These are phyloP conservation scores for Ctenodactylus gundi DNA, from an alignment of 2,113 vertebrate genomes.

Conservation along the genomic window DNA sequence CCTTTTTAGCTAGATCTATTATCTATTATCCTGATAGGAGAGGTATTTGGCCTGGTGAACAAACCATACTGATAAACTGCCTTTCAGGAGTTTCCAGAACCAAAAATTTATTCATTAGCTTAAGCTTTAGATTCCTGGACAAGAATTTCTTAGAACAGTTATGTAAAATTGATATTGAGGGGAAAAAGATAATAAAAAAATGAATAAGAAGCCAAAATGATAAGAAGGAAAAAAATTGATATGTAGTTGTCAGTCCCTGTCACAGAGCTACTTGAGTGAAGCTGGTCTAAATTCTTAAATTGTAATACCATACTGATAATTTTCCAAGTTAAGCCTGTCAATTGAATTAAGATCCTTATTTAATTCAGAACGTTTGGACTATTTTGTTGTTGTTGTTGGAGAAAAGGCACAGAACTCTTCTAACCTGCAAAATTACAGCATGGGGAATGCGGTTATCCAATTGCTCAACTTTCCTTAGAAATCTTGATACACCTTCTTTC, in stretches of 20 bases:
- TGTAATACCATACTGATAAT: not conserved
- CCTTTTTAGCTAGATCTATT: not conserved
- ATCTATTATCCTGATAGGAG: slow-evolving; percentile 14
- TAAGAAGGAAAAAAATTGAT: not conserved
- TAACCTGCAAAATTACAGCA: not conserved
- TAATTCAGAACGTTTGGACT: not conserved
- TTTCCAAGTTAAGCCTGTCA: not conserved
- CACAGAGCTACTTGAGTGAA: not conserved
- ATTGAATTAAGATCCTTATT: slow-evolving; percentile 28
- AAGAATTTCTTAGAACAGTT: slow-evolving; percentile 30
- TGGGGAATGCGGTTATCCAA: not conserved
- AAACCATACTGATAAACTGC: not conserved
- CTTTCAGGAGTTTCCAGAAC: slow-evolving; percentile 25
- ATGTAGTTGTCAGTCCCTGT: not conserved
- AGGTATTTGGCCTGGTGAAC: not conserved
- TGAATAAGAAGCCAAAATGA: too few relatives aligned
- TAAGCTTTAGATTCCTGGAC: slow-evolving; percentile 16
- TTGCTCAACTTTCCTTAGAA: not conserved
- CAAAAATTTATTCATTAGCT: slow-evolving; percentile 17
- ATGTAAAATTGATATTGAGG: not conserved
- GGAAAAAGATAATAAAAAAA: not conserved
- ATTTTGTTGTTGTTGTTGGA: not conserved
- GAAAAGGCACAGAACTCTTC: not conserved
- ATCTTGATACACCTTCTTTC: not conserved
- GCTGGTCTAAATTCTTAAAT: slow-evolving; percentile 23